Conservation (phyloP, 1,140 invertebrate species). For the Agrypnia vestita region DNA sequence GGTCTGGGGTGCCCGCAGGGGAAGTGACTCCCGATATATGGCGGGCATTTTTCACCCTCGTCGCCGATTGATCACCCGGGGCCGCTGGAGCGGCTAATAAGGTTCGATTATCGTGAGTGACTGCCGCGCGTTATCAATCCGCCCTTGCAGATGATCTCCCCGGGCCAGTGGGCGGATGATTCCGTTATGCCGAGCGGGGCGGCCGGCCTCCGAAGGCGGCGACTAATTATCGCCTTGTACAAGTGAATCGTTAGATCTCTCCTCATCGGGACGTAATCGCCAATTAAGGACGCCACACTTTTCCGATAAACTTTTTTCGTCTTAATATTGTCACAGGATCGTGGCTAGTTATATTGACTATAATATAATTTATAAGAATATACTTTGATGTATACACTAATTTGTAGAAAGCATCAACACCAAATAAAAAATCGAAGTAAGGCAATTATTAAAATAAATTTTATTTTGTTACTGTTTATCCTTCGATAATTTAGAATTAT, state of each 20-base stretch:
- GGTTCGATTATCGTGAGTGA: constrained; percentile 36
- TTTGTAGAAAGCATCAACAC: no score
- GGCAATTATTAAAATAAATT: no score
- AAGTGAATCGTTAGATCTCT: no score
- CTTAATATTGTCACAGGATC: no score
- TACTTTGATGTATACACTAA: no score
- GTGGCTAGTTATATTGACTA: no score
- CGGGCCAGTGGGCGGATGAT: constrained; percentile 30
- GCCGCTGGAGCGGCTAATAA: constrained; percentile 35
- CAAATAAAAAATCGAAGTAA: no score
- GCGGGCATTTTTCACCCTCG: constrained; percentile 26
- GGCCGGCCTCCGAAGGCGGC: background rate
- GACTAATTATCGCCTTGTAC: no score
- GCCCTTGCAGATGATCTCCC: constrained; percentile 17
- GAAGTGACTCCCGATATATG: constrained; percentile 36
- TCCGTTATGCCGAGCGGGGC: constrained; percentile 24
- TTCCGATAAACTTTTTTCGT: background rate
- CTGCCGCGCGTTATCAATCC: constrained; percentile 34
- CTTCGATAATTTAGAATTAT: no score
- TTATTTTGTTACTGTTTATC: no score
- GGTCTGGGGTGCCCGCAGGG: constrained; percentile 1
- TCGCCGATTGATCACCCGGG: constrained; percentile 28
- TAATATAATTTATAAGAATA: no score
- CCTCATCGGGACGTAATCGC: no score
- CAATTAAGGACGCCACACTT: background rate